Conservation (phyloP, 2,797 vertebrate genomes). For the Brachyalestes nurse region DNA sequence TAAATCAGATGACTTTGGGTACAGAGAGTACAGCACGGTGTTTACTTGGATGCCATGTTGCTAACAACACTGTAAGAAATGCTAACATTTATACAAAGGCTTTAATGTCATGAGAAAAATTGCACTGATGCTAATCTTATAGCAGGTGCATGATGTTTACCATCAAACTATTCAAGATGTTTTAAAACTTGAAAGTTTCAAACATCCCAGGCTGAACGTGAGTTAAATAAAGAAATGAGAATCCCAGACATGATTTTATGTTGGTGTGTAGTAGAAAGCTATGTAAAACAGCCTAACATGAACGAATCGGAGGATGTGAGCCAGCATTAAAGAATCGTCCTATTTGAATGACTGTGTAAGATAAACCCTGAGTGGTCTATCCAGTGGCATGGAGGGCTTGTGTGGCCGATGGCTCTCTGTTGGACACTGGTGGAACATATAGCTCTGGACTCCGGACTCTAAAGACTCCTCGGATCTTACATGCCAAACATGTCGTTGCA, state of each 20-base stretch:
- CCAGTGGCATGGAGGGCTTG: conserved; percentile 32
- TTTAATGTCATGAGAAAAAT: not conserved
- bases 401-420: conserved; percentile 27
- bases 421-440: conserved; percentile 48
- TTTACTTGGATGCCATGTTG: not conserved
- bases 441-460: conserved; percentile 51
- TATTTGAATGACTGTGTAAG: conserved; percentile 29
- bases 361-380: conserved; percentile 25
- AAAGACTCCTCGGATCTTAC: conserved; percentile 62
- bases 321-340: conserved; percentile 29
- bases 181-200: not conserved
- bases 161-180: not conserved
- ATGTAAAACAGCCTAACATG: conserved; percentile 29
- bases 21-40: not conserved
- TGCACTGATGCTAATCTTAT: not conserved
- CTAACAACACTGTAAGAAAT: not conserved
- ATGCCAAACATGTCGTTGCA: conserved; percentile 65
- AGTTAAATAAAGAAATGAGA: conserved; percentile 8
- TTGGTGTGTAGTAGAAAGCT: conserved; percentile 36
- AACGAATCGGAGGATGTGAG: conserved; percentile 28
- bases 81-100: not conserved
- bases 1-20: not conserved
- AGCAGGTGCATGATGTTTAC: not conserved
- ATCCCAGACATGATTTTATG: conserved; percentile 13
- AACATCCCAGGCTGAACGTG: not conserved